Base-by-base conservation (phyloP, 1,140 invertebrate species). In the Rhagoletis zephyria region DNA sequence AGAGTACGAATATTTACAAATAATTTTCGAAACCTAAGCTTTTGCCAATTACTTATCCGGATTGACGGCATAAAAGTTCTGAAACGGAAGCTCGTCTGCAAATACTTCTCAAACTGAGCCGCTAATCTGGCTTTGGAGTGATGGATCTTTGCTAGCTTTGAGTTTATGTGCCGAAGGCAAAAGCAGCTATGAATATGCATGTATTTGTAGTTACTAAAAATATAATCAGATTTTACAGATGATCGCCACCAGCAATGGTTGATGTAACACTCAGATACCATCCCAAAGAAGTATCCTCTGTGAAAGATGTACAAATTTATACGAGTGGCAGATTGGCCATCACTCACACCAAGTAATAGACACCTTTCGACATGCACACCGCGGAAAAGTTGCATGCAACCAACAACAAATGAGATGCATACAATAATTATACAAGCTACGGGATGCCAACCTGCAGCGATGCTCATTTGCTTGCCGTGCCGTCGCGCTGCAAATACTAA, bases 341-440 rank as follows among this genome's bases (percentile, higher is more conserved):
- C 74, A 81, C 45, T 81, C 74, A 81, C 74, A 56, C 74, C 48
- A 81, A 56, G 74, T 81, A 81, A 81, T 81, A 48, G 74, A 81
- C 74, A 81, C 74, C 74, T 81, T 81, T 56, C 48, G 48, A 30
- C 48, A 30, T 56, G 48, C 16, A n/a, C 74, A 56, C 45, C 51
- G 30, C 30, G 30, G 30, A 30, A 30, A 30, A 30, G 30, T 30
- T 30, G 30, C 30, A 30, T 30, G 30, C 30, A 30, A 81, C 40
- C 40, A 42, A n/a, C 9, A 63, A 63, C 16, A 63, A 14, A 63
- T 30, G 3, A 40, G 64, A 30, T 30, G 1, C 30, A 30, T 10
- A 56, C 51, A 56, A 2, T 56, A 56, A 56, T 56, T 56, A 10
- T 67, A 30, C 64, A 67, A 42, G n/a, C 1, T 1, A 42, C 2